Conservation (phyloP, 2,888 invertebrate species). For the Embidobia sp. region DNA sequence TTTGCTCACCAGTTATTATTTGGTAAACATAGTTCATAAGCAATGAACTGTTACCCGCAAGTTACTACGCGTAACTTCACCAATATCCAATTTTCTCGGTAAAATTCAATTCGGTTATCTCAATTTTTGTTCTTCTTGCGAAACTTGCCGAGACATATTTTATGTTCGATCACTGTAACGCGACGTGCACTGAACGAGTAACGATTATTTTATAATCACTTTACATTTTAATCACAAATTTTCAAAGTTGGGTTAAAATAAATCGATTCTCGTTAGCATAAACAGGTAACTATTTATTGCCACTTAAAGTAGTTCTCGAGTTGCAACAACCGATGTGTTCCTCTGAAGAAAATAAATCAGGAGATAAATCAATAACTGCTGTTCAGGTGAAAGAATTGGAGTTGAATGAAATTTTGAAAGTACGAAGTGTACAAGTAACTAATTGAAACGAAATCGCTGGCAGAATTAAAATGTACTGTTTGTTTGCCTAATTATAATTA, state of each 20-base stretch:
- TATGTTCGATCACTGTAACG: neutral
- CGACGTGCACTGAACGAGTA: neutral
- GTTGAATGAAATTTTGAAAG: slow-evolving; percentile 12
- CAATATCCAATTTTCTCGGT: too few relatives aligned
- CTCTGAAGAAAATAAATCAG: slow-evolving; percentile 4
- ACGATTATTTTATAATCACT: neutral
- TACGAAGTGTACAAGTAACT: neutral
- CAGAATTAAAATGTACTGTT: too few relatives aligned
- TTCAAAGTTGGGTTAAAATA: neutral
- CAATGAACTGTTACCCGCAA: too few relatives aligned
- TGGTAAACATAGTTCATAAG: too few relatives aligned
- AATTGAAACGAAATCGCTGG: neutral
- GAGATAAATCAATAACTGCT: slow-evolving; percentile 5
- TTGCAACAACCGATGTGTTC: neutral
- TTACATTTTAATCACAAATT: neutral
- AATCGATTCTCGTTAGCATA: neutral
- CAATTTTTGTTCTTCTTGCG: neutral
- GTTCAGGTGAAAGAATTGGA: neutral
- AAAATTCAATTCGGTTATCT: neutral
- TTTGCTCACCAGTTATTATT: too few relatives aligned
- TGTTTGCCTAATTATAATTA: too few relatives aligned
- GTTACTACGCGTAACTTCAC: too few relatives aligned
- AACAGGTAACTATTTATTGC: neutral
- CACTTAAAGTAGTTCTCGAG: neutral
- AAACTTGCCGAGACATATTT: neutral